Percentiles rank a stretch among this genome's conserved stretches.
These are phyloP conservation scores for Orius insidiosus DNA, from an alignment of 1,140 invertebrate species.

Conservation along the genomic window DNA sequence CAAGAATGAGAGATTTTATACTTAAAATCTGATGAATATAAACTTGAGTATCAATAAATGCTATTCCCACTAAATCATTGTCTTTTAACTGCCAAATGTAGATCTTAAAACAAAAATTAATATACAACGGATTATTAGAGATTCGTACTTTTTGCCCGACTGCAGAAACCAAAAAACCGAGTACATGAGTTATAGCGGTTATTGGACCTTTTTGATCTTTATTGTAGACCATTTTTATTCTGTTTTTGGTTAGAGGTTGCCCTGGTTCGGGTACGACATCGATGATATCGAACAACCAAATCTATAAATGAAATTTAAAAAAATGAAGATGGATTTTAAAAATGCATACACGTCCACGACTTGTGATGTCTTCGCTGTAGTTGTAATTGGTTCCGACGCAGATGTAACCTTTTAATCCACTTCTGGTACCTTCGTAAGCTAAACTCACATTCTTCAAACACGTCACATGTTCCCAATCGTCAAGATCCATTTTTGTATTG, in stretches of 20 bases:
- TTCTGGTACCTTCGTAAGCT: constrained; percentile 84
- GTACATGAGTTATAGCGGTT: constrained; percentile 85
- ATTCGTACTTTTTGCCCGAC: constrained; percentile 83
- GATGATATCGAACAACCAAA: constrained; percentile 93
- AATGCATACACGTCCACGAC: constrained; percentile 64
- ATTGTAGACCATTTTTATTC: constrained; percentile 88
- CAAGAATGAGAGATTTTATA: constrained; percentile 86
- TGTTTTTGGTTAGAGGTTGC: constrained; percentile 90
- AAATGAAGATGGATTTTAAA: too few relatives aligned
- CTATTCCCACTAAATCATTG: constrained; percentile 89
- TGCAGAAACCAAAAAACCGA: constrained; percentile 87
- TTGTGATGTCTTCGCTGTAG: constrained; percentile 97
- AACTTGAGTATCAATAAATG: constrained; percentile 97
- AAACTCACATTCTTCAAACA: constrained; percentile 90
- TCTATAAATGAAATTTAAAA: constrained; percentile 41
- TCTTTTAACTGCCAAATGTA: constrained; percentile 98
- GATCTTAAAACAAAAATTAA: constrained; percentile 42
- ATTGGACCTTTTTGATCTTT: constrained; percentile 99
- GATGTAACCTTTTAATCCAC: constrained; percentile 88
- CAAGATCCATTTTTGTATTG: constrained; percentile 68
- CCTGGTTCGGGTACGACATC: constrained; percentile 98
- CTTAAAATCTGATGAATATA: constrained; percentile 88
- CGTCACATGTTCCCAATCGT: constrained; percentile 91
- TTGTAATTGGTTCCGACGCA: constrained; percentile 92
- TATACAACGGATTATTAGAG: background rate